Base-by-base conservation (phyloP, 2,113 vertebrate species). In the Limanda limanda region DNA sequence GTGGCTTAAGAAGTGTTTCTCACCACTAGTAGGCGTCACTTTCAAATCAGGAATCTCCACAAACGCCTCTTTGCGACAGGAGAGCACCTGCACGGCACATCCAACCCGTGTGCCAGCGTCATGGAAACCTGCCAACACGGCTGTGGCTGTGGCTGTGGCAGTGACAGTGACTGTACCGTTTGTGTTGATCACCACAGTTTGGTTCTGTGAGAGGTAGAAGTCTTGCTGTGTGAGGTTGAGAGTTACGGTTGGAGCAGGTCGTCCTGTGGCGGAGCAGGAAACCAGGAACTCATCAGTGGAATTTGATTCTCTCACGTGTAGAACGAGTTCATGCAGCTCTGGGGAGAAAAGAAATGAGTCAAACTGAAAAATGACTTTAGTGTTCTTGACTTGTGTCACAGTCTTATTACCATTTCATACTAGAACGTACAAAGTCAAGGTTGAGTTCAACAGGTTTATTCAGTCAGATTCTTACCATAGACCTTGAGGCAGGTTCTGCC, bases 261-360 rank as follows among this genome's bases (percentile, higher is more conserved):
- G 74, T 51, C 72, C 84, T 25, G 76, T 88, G 69, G 63, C 84
- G 24, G 82, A 89, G 79, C 90, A 88, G 69, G 82, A 78, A 58
- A 92, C 77, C 0, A 48, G 1, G 3, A 23, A 27, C 37, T 69
- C 75, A 5, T 13, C 77, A 65, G 57, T 0, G 18, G 60, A 69
- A 35, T 47, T n/a, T 25, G 75, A 63, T 7, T 27, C 15, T 56
- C 2, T 37, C 10, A 90, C 55, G 0, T 71, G 47, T 1, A 90
- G 57, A 0, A 59, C 3, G 11, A 89, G 73, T 51, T 23, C 42
- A 63, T 88, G 78, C 56, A 89, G 78, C 79, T 92, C 91, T 92
- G 83, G 0, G 25, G 5, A 69, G 13, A 24, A n/a, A 54, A 54
- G 17, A 48, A 48, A 48, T 48, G 17, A 5, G 5, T 20, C 48